Conservation (phyloP, 2,797 vertebrate species). For the Poeciliopsis infans region DNA sequence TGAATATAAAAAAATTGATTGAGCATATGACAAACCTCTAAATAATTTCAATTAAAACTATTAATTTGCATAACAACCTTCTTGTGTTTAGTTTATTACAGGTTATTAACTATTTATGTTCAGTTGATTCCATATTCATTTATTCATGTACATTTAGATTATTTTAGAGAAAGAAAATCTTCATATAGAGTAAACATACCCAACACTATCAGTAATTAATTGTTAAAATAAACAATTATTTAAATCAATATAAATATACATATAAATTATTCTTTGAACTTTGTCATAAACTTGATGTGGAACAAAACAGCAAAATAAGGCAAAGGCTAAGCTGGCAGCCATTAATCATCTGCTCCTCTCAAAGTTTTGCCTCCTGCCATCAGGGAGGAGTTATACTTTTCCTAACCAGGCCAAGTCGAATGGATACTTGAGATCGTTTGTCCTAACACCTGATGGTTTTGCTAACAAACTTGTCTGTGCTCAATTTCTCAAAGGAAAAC, state of each 20-base stretch:
- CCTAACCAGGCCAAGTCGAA: conserved; percentile 8
- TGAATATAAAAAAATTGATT: background rate
- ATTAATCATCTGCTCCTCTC: conserved; percentile 18
- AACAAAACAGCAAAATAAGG: conserved; percentile 7
- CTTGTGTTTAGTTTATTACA: background rate
- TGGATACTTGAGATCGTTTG: background rate
- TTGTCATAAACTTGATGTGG: background rate
- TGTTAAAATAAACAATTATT: background rate
- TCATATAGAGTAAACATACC: background rate
- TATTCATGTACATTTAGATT: background rate
- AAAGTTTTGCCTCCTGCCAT: conserved; percentile 13
- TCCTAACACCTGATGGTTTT: background rate
- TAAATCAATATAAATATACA: background rate
- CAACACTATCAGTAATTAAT: background rate
- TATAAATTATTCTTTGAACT: background rate
- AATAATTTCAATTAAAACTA: background rate
- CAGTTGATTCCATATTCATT: background rate
- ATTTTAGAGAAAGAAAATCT: background rate
- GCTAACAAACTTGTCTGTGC: background rate
- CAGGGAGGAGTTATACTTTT: conserved; percentile 14
- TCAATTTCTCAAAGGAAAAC: background rate
- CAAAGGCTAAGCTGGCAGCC: conserved; percentile 2
- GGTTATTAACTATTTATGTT: background rate
- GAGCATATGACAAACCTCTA: background rate
- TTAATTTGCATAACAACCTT: background rate